Evolutionary conservation across 2,888 invertebrate species (phyloP).

Genomic region (Troglohyphantes excavatus): DNA sequence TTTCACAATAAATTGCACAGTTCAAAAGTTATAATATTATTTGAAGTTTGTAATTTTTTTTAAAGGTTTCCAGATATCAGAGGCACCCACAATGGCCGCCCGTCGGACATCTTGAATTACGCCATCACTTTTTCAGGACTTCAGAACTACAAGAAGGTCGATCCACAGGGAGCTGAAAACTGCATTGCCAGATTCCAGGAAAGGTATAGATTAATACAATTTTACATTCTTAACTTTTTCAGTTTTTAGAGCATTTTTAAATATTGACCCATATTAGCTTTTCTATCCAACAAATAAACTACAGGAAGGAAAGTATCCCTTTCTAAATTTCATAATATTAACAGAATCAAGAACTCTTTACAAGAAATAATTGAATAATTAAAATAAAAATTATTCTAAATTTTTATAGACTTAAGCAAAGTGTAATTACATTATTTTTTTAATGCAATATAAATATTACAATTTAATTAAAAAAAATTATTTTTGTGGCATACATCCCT

Average conservation of each 20-base stretch:
- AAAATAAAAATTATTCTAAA: not conserved
- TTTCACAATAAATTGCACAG: too few species aligned
- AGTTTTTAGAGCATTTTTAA: not conserved
- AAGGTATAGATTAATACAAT: not conserved
- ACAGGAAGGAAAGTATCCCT: not conserved
- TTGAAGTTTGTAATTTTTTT: not conserved
- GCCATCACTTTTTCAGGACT: conserved; percentile 14
- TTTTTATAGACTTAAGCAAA: too few species aligned
- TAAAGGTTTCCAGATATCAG: conserved; percentile 9
- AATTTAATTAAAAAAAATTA: too few species aligned
- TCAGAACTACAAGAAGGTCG: conserved; percentile 23
- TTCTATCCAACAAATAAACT: not conserved
- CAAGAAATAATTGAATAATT: not conserved
- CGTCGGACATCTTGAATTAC: conserved; percentile 14
- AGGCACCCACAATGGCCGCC: not conserved
- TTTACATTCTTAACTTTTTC: not conserved
- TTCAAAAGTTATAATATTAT: too few species aligned
- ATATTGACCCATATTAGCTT: not conserved
- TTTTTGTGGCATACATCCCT: too few species aligned
- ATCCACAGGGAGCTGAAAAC: not conserved
- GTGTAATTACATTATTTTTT: too few species aligned
- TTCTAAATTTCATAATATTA: too few species aligned
- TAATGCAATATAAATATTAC: too few species aligned
- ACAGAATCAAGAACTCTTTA: not conserved
- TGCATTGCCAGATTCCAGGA: not conserved